Conservation (phyloP, 2,797 vertebrate genomes). For the Cynopterus sphinx region DNA sequence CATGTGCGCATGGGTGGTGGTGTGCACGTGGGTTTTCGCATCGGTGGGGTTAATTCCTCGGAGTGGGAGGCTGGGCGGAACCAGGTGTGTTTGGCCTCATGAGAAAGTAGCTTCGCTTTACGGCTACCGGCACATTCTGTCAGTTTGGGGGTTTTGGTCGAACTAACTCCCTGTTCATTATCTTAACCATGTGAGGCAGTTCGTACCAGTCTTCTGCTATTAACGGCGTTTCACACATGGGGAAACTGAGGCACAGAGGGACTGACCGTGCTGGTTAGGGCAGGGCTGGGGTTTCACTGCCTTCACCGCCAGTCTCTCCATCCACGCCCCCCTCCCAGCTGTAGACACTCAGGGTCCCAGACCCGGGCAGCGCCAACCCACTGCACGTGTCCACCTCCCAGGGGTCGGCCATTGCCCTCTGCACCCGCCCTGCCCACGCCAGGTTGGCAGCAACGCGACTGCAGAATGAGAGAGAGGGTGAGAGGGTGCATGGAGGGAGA, state of each 20-base stretch:
- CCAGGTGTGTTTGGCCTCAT: rapidly evolving
- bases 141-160: neutral
- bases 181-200: neutral
- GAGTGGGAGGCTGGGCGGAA: too few relatives aligned
- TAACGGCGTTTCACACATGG: neutral
- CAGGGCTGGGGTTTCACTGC: neutral
- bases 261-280: too few relatives aligned
- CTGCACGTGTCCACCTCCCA: rapidly evolving
- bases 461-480: too few relatives aligned
- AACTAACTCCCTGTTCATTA: neutral
- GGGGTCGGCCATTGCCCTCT: too few relatives aligned
- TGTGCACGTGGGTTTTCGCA: neutral
- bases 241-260: neutral
- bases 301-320: neutral
- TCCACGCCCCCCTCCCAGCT: neutral
- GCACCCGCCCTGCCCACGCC: too few relatives aligned
- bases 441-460: too few relatives aligned
- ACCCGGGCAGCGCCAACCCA: neutral
- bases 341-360: too few relatives aligned
- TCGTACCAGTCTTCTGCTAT: neutral
- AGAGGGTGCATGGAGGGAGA: too few relatives aligned
- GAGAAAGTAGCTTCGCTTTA: neutral
- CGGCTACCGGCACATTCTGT: too few relatives aligned
- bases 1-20: neutral
- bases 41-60: too few relatives aligned